phyloP scores from a whole-genome alignment of 2,113 vertebrate species.

The Sitta europaea region DNA sequence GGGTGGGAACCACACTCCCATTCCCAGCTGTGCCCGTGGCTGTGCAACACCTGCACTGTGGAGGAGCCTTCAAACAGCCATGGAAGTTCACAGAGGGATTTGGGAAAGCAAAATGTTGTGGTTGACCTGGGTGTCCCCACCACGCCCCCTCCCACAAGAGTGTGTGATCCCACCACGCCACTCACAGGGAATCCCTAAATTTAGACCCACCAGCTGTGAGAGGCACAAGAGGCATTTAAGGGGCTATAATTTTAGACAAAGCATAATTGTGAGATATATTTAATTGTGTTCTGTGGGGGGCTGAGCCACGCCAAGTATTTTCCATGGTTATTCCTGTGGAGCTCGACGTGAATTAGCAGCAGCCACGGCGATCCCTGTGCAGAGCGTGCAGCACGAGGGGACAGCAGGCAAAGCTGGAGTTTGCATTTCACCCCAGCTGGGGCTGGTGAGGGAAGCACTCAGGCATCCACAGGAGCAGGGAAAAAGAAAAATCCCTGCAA shows the following conservation, averaged over 20 bases:
- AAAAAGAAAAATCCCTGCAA: background rate
- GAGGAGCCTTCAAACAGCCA: background rate
- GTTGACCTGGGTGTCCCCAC: background rate
- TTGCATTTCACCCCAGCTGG: background rate
- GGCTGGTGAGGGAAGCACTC: background rate
- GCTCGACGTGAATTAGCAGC: background rate
- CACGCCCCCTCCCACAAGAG: background rate
- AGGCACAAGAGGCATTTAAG: background rate
- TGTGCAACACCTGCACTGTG: accelerated
- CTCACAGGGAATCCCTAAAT: slow-evolving; percentile 17
- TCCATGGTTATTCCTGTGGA: slow-evolving; percentile 25
- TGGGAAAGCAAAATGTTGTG: background rate
- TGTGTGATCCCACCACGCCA: accelerated
- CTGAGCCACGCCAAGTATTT: slow-evolving; percentile 46
- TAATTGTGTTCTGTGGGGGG: background rate
- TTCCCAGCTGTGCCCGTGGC: background rate
- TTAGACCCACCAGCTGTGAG: slow-evolving; percentile 49
- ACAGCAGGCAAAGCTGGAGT: background rate
- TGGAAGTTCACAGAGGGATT: background rate
- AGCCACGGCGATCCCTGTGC: background rate
- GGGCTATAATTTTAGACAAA: slow-evolving; percentile 49
- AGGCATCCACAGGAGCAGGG: background rate
- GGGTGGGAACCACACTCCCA: background rate
- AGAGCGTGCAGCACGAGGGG: accelerated
- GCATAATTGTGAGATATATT: slow-evolving; percentile 44